Evolutionary conservation across 2,888 invertebrate species (phyloP), one percentile per base, ranked within the genome.

Genomic region (Hyposoter didymator): DNA sequence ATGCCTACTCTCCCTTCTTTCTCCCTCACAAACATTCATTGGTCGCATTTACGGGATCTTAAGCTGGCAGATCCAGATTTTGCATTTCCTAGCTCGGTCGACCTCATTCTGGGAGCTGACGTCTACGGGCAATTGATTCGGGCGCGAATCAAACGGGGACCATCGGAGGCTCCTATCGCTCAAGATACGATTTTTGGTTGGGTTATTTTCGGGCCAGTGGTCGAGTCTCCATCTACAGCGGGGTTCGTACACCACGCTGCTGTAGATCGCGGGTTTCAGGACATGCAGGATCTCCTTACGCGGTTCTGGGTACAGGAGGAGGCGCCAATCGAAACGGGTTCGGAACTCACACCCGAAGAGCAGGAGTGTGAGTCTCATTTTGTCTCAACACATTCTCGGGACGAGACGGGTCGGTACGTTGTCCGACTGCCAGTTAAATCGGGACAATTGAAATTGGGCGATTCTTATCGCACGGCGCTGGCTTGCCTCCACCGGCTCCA

Each of bases 111-210:
- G 12, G 85, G 83, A 1, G 85, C 85, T 12, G 78, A 85, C 19
- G 49, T 69, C 14, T 85, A 83, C 55, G 78, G 82, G n/a, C 59
- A 82, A 7, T 6, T 72, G 67, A 55, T 85, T 17, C 52, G 22
- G 17, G 35, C 35, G 2, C 45, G 70, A 2, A 17, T 79, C 19
- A 84, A 62, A 52, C 55, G 32, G 19, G 80, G 76, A n/a, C 47
- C n/a, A 17, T 52, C 62, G n/a, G 32, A 80, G 12, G 28, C 59
- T 1, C 80, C 84, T 28, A 69, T 76, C 22, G 84, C 80, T 1
- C 84, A 82, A 43, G 35, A 70, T 47, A 84, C 86, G 1, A 4
- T 67, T 2, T 64, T 86, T 12, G 84, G 84, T 1, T 84, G 86
- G 82, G 52, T 78, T 12, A 32, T 84, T 6, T 72, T 73, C 32